Conservation (phyloP, 1,140 invertebrate genomes). For the Drosophila mojavensis region DNA sequence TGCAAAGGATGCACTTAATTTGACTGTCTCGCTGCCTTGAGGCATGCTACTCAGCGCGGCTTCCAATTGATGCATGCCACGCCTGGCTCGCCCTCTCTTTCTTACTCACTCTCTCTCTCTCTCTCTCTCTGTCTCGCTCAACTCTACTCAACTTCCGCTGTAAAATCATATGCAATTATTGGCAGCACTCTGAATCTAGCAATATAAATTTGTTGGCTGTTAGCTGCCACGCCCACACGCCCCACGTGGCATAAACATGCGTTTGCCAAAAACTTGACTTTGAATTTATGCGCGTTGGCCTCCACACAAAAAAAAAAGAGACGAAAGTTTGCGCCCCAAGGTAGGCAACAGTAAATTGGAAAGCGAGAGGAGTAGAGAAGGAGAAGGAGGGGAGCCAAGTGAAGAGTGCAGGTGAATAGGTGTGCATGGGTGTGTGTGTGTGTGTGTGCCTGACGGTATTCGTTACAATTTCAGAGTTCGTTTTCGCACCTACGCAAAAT, state of each 20-base stretch:
- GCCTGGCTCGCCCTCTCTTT: background rate
- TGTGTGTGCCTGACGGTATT: slow-evolving; percentile 35
- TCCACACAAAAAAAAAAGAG: background rate
- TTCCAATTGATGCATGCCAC: slow-evolving; percentile 25
- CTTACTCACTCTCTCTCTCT: background rate
- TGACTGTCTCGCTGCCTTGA: background rate
- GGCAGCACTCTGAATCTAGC: slow-evolving; percentile 40
- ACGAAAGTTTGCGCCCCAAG: slow-evolving; percentile 58
- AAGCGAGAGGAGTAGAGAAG: background rate
- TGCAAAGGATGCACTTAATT: slow-evolving; percentile 51
- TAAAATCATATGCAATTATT: slow-evolving; percentile 60
- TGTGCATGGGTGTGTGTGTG: background rate
- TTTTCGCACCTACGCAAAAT: slow-evolving; percentile 70
- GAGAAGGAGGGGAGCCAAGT: background rate
- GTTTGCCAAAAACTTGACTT: slow-evolving; percentile 32
- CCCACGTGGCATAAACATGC: slow-evolving; percentile 21
- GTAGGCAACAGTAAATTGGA: slow-evolving; percentile 60
- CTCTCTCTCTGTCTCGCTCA: background rate
- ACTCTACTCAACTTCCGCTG: slow-evolving; percentile 10
- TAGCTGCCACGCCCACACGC: background rate
- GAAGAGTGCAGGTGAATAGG: background rate
- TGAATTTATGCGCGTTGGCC: slow-evolving; percentile 57
- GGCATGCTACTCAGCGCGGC: background rate
- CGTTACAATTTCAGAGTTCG: slow-evolving; percentile 61
- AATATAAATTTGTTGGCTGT: slow-evolving; percentile 1